Evolutionary conservation across 1,140 invertebrate genomes (phyloP), one percentile per base, ranked within the genome.

Genomic region (Diabrotica undecimpunctata): DNA sequence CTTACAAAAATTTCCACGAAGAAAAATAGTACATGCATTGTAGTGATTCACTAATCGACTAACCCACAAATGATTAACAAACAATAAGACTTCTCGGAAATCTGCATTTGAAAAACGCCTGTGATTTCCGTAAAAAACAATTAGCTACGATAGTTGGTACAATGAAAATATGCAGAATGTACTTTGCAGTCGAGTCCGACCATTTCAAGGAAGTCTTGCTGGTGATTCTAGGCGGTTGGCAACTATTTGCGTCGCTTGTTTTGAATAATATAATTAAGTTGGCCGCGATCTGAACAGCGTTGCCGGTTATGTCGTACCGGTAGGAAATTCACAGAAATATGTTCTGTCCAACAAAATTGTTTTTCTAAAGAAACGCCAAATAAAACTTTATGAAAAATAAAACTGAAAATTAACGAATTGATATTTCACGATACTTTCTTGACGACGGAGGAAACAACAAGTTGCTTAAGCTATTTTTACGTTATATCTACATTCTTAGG

Each of bases 31-130:
- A 25, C 25, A 25, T 25, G 25, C 25, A 25, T 25, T 4, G 8
- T 10, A 46, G n/a, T 46, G 41, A 46, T 10, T 46, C 41, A 46
- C 41, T 46, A 46, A n/a, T 10, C 8, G 41, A 46, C 41, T 46
- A 46, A 46, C 41, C 41, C 41, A 46, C 8, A 46, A 46, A 46
- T 46, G 41, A 46, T 46, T 46, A 46, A 46, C n/a, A 46, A 46
- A 10, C n/a, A 10, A 46, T 46, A 46, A 46, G n/a, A 46, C 8
- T 46, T 46, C 41, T n/a, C 3, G 8, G 41, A 46, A 46, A 46
- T 46, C 41, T 46, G 41, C 41, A 46, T 46, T n/a, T 8, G 41
- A 46, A 46, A 46, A 46, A 10, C 41, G 41, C n/a, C 8, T 46
- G n/a, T 46, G 41, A 46, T 46, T 46, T 46, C 41, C 41, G 41